Conservation (phyloP, 2,113 vertebrate genomes). For the Rhinopithecus roxellana region DNA sequence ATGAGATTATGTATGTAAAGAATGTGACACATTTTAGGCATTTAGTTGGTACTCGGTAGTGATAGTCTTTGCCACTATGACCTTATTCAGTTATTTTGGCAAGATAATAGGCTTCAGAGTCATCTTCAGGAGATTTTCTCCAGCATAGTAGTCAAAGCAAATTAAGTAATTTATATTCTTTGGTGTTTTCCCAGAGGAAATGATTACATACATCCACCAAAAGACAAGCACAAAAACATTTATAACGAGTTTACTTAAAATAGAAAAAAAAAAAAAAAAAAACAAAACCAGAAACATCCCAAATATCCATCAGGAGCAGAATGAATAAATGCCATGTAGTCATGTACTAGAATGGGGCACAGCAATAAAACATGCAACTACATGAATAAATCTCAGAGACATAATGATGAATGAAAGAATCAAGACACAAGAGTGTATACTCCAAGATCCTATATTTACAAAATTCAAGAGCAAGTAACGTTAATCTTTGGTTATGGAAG, state of each 20-base stretch:
- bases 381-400: background rate
- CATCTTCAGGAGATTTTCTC: background rate
- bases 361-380: background rate
- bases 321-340: background rate
- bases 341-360: background rate
- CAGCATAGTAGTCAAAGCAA: background rate
- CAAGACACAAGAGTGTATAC: background rate
- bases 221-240: background rate
- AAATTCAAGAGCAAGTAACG: background rate
- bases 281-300: background rate
- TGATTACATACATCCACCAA: background rate
- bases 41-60: background rate
- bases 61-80: background rate
- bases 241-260: background rate
- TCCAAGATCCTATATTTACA: background rate
- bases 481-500: background rate
- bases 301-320: background rate
- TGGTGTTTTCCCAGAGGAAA: background rate
- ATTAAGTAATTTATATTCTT: background rate
- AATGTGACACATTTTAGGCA: background rate
- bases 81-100: background rate
- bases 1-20: background rate
- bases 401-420: background rate
- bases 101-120: conserved; percentile 1
- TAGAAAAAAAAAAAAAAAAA: background rate